Evolutionary conservation across 2,113 vertebrate genomes (phyloP).

Genomic region (Setophaga petechia): DNA sequence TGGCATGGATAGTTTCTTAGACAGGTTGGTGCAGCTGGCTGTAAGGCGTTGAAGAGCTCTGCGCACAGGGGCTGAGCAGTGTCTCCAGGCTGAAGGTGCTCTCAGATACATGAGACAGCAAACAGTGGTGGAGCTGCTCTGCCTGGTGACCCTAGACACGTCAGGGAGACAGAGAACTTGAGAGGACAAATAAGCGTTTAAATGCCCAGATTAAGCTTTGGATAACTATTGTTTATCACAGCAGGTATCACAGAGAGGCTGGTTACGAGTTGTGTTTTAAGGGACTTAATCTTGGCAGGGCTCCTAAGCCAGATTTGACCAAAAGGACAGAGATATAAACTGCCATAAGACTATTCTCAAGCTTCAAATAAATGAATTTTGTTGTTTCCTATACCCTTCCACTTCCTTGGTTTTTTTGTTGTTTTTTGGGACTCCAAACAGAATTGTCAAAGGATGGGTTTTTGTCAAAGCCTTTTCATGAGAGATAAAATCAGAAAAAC

Average conservation of each 20-base stretch:
- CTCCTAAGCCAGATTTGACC: not conserved
- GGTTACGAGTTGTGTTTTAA: not conserved
- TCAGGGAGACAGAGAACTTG: not conserved
- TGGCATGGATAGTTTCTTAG: not conserved
- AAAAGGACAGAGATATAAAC: not conserved
- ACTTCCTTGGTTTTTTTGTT: not conserved
- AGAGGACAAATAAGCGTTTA: not conserved
- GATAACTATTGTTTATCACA: not conserved
- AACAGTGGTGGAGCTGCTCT: not conserved
- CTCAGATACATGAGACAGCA: fast-evolving
- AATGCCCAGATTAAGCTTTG: not conserved
- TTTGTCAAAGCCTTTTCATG: not conserved
- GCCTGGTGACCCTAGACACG: not conserved
- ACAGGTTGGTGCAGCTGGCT: not conserved
- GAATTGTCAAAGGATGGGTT: not conserved
- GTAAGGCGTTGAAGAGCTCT: not conserved
- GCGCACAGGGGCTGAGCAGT: not conserved
- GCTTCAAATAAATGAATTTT: not conserved
- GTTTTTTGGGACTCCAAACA: not conserved
- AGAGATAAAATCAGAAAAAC: not conserved
- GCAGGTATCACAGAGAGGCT: not conserved
- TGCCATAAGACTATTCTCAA: not conserved
- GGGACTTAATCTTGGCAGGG: not conserved
- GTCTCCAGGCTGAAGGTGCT: not conserved
- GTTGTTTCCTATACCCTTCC: not conserved